A percentile compares a stretch with the other conserved stretches of the same genome.
Evolutionary conservation across 2,797 vertebrate genomes (phyloP).

Genomic region (Taenioides sp.): DNA sequence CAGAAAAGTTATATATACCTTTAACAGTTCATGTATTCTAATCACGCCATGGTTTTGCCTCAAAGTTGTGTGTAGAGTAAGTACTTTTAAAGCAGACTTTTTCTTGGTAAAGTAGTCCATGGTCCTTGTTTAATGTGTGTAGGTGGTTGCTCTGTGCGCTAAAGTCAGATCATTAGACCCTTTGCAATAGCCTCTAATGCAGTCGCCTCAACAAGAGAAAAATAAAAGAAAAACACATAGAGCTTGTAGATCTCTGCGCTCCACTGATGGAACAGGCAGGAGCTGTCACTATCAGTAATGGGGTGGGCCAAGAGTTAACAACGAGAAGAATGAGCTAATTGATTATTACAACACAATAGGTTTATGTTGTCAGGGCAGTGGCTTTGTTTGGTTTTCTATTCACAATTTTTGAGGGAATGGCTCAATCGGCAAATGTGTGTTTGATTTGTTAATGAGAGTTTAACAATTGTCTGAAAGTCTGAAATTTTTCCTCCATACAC

Average conservation of each 20-base stretch:
- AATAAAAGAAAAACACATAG: conserved; percentile 22
- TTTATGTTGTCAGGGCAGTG: no score
- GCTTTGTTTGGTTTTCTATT: no score
- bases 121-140: conserved; percentile 15
- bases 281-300: neutral
- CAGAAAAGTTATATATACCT: no score
- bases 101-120: neutral
- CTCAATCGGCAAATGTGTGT: no score
- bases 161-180: conserved; percentile 22
- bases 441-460: no score
- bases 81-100: conserved; percentile 10
- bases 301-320: neutral
- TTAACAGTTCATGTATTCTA: neutral
- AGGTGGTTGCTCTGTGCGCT: conserved; percentile 35
- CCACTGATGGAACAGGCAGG: neutral
- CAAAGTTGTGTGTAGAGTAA: neutral
- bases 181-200: conserved; percentile 18
- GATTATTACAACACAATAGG: neutral
- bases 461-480: no score
- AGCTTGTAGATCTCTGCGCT: conserved; percentile 3
- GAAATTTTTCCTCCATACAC: no score
- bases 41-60: neutral
- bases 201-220: conserved; percentile 25
- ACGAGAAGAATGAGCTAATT: neutral
- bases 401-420: no score